Conservation (phyloP, 2,797 vertebrate genomes). For the Salarias fasciatus region DNA sequence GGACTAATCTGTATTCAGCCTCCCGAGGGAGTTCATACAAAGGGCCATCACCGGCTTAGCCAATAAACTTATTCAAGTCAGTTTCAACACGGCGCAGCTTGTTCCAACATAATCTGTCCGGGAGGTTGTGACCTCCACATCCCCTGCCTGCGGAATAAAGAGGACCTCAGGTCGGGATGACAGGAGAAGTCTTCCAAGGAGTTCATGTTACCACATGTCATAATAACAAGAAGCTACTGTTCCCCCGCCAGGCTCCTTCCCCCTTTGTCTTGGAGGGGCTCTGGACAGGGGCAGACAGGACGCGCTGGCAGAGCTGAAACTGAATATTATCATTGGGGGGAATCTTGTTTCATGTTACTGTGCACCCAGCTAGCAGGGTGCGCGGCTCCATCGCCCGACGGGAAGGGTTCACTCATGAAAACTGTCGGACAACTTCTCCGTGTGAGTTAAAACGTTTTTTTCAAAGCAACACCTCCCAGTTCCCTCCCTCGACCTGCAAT, state of each 20-base stretch:
- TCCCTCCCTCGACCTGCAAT: constrained; percentile 18
- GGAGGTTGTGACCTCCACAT: constrained; percentile 87
- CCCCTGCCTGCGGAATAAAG: constrained; percentile 81
- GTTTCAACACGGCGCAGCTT: constrained; percentile 69
- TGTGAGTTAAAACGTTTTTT: constrained; percentile 8
- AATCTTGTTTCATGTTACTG: constrained; percentile 97
- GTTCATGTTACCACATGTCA: constrained; percentile 93
- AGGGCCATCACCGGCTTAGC: constrained; percentile 56
- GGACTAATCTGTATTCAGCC: constrained; percentile 74
- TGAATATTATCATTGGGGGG: constrained; percentile 95
- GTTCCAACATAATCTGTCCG: constrained; percentile 76
- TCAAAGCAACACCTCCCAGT: constrained; percentile 11
- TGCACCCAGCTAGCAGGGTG: constrained; percentile 64
- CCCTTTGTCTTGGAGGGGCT: constrained; percentile 91
- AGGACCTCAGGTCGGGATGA: constrained; percentile 89
- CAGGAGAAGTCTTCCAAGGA: constrained; percentile 99
- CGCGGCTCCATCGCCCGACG: constrained; percentile 43
- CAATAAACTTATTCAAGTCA: constrained; percentile 74
- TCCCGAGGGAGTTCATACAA: constrained; percentile 65
- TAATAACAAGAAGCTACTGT: constrained; percentile 95
- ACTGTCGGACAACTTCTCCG: constrained; percentile 4
- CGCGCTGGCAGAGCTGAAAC: constrained; percentile 93
- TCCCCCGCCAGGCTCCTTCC: constrained; percentile 91
- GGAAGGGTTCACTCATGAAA: constrained; percentile 53
- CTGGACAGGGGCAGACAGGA: constrained; percentile 89